Evolutionary conservation across 2,113 vertebrate genomes (phyloP), one percentile per base, ranked within the genome.

Genomic region (Ramphastos sulfuratus): DNA sequence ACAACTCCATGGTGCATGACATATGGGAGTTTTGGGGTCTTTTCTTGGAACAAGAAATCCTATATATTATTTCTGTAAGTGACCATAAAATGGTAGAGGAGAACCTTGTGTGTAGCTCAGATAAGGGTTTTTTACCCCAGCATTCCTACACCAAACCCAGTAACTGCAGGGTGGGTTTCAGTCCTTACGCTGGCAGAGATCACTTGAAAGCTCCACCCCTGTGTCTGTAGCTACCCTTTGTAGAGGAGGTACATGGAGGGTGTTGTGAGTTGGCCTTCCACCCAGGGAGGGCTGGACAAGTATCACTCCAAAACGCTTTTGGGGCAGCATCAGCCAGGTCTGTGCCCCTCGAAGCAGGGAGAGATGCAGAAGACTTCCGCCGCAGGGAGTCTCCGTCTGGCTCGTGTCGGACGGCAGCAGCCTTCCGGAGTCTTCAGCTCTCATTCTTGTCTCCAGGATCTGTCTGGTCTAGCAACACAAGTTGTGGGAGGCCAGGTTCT

Each of bases 391-490:
- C 19, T 72, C 54, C 78, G 19, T 7, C 58, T 87, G 78, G 50
- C 27, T 85, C 56, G 39, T 76, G 24, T 46, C 17, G 64, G 46
- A 70, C 87, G 55, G 78, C 33, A 89, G 46, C n/a, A 37, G 16
- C 55, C 55, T 91, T 89, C 60, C 31, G 42, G 35, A 72, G 59
- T 8, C 58, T 58, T 60, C 9, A 48, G 70, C 52, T 92, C 27
- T 69, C 28, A 50, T 50, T 74, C 66, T 71, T 75, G 14, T 87
- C 25, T 89, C 35, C 24, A 55, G 87, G 55, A 61, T 75, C 23
- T 66, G 35, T 80, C 76, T 94, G 69, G 58, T 88, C 69, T 83
- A 70, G 73, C 77, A 85, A 56, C 82, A 93, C 61, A 71, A 90
- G 79, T 20, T 64, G 33, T 85, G 80, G 85, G 93, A 91, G 60